These are phyloP conservation scores for Cyclargus thomasi DNA, from an alignment of 1,140 invertebrate genomes.

Conservation along the genomic window DNA sequence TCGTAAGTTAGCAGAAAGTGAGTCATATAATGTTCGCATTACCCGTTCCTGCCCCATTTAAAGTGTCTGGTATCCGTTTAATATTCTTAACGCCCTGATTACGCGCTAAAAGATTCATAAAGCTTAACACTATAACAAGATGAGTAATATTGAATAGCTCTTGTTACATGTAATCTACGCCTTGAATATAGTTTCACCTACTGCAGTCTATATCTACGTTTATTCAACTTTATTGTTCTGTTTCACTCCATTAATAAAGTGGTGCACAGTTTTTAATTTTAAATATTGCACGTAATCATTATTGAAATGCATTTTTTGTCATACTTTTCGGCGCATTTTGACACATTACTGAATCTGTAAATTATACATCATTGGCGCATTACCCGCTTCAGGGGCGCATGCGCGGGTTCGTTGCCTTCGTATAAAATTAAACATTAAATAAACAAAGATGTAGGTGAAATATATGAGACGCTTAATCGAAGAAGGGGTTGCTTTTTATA, in stretches of 20 bases:
- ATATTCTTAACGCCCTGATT: slow-evolving; percentile 7
- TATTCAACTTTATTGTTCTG: no score
- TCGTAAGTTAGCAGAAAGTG: slow-evolving; percentile 7
- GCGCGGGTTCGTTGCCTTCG: slow-evolving; percentile 52
- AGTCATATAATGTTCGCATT: not conserved
- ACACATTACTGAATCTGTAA: not conserved
- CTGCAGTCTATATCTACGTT: no score
- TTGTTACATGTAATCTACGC: not conserved
- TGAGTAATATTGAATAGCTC: not conserved
- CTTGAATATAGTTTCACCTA: no score
- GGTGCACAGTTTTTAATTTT: no score
- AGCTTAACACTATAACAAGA: not conserved
- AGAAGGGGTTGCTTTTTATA: slow-evolving; percentile 13
- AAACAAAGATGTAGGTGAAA: slow-evolving; percentile 58
- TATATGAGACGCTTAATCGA: slow-evolving; percentile 30
- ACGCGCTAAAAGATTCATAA: not conserved
- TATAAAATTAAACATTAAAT: slow-evolving; percentile 70
- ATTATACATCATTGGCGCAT: not conserved
- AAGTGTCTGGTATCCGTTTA: slow-evolving; percentile 11
- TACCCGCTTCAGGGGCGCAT: slow-evolving; percentile 14
- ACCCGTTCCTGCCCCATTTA: slow-evolving; percentile 9
- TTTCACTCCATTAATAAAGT: no score
- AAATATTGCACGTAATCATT: no score
- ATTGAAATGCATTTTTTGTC: no score
- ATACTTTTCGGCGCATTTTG: not conserved